Evolutionary conservation across 2,113 vertebrate species (phyloP), one percentile per base, ranked within the genome.

Genomic region (Neodon shergylaensis): DNA sequence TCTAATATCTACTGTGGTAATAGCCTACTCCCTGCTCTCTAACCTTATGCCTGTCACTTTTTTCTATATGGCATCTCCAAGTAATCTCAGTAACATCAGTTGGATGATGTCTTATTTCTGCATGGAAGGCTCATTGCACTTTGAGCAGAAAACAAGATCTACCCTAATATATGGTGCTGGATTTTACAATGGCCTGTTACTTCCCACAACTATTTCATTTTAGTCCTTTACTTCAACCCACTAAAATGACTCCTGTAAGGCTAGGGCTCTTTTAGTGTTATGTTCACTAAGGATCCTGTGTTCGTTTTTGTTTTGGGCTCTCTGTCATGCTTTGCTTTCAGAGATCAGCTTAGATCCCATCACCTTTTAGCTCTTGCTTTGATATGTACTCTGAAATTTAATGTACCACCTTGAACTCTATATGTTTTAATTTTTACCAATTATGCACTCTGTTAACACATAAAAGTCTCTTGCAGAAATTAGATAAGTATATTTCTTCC

Each of bases 251-350:
- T 47, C 11, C 13, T 88, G 21, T 93, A 22, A 70, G 61, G 24
- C 13, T n/a, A 42, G 0, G 36, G 24, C 36, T 49, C 33, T 54
- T 79, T 58, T 31, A 54, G 19, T 7, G 49, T 94, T 22, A 58
- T 24, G 0, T 0, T 54, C 54, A 52, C 6, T 6, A 58, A 68
- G n/a, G 0, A 1, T 26, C 1, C 8, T 4, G 3, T 3, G 7
- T 16, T 24, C 9, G 0, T 7, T n/a, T 42, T n/a, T 58, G 21
- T 19, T 5, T 5, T 12, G 9, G 10, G 61, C 14, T 72, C 36
- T 86, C 17, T 47, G 13, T 3, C 63, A 63, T 54, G 28, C 3
- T 85, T 47, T 88, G 77, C n/a, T 10, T 2, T 0, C 5, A 49
- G 36, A 33, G 28, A 47, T 17, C 39, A 7, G 36, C 13, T 21